A percentile compares a stretch with the other conserved stretches of the same genome.
phyloP scores from a whole-genome alignment of 2,113 vertebrate genomes.

The Tetrao urogallus region DNA sequence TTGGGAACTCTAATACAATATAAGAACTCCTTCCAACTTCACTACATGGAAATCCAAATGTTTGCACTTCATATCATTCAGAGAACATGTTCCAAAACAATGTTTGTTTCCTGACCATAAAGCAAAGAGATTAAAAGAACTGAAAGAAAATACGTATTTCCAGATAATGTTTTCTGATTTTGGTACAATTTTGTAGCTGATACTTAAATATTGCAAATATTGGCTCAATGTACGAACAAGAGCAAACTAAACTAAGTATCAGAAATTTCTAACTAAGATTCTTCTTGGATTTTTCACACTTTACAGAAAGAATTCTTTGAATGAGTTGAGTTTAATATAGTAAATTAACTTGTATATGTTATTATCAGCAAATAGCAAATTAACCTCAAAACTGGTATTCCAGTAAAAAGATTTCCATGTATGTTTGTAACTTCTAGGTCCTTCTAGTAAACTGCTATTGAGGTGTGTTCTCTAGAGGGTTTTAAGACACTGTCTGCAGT shows the following conservation, averaged over 20 bases:
- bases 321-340: not conserved
- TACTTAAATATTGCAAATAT: not conserved
- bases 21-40: not conserved
- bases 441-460: too few species aligned
- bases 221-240: not conserved
- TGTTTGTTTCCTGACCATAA: not conserved
- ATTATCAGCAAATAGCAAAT: not conserved
- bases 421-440: not conserved
- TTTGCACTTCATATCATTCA: not conserved
- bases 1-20: not conserved
- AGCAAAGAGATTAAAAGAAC: not conserved
- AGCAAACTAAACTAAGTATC: not conserved
- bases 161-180: not conserved
- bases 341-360: not conserved
- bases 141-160: not conserved
- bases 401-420: not conserved
- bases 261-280: not conserved
- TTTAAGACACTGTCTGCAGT: too few species aligned
- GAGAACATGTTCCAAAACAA: fast-evolving
- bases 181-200: not conserved
- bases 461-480: too few species aligned
- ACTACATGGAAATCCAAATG: not conserved
- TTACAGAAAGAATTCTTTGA: not conserved
- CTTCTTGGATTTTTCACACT: not conserved
- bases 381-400: not conserved